Conservation (phyloP, 2,888 invertebrate species). For the Drosophila anomalipes region DNA sequence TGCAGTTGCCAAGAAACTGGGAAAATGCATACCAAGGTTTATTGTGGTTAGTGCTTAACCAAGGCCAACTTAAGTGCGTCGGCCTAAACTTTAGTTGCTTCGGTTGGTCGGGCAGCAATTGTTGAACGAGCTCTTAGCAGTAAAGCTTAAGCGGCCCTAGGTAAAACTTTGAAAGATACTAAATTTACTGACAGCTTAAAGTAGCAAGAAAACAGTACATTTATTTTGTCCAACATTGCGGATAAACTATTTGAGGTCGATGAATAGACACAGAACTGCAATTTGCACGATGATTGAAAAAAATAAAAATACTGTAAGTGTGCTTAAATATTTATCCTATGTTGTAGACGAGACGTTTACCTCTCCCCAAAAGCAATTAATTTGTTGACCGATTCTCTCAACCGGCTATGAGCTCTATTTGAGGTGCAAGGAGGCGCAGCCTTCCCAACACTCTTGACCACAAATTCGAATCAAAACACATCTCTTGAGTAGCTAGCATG, state of each 20-base stretch:
- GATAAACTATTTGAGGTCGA: not conserved
- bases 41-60: conserved; percentile 40
- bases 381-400: not conserved
- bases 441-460: not conserved
- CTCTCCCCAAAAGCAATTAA: not conserved
- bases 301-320: not conserved
- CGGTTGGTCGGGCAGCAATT: conserved; percentile 2
- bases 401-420: not conserved
- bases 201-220: not conserved
- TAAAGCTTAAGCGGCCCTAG: not conserved
- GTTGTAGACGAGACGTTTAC: not conserved
- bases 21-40: conserved; percentile 63
- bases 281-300: not conserved
- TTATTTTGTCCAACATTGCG: not conserved
- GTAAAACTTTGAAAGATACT: not conserved
- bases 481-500: not conserved
- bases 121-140: conserved; percentile 12
- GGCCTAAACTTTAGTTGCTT: conserved; percentile 9
- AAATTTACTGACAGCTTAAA: not conserved
- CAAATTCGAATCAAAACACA: conserved; percentile 11
- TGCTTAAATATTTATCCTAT: not conserved
- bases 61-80: conserved; percentile 8
- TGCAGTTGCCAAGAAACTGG: conserved; percentile 50
- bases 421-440: not conserved
- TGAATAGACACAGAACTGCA: not conserved